Conservation (phyloP, 2,113 vertebrate species). For the Ranitomeya variabilis region DNA sequence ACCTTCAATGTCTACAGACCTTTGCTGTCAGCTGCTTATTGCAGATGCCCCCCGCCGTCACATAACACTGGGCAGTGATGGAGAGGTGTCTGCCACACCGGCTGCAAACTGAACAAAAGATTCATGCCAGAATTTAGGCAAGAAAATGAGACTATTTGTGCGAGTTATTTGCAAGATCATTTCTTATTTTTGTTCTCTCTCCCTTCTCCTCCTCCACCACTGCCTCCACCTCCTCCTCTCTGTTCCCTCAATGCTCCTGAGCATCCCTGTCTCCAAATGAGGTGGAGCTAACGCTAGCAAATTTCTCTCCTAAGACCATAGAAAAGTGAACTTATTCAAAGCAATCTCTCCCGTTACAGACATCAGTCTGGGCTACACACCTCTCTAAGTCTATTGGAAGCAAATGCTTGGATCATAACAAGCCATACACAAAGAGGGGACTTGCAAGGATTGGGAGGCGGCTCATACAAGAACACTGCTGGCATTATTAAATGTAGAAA, state of each 20-base stretch:
- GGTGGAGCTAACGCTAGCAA: constrained; percentile 45
- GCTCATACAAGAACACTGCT: background rate
- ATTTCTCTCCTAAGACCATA: constrained; percentile 32
- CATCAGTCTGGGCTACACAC: background rate
- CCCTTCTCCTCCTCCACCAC: background rate
- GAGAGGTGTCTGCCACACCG: background rate
- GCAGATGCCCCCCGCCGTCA: background rate
- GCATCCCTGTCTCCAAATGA: background rate
- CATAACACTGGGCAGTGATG: background rate
- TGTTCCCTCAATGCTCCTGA: background rate
- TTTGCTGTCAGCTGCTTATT: background rate
- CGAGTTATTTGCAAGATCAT: constrained; percentile 24
- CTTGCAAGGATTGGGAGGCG: background rate
- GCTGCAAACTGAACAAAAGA: background rate
- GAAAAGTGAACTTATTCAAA: constrained; percentile 55
- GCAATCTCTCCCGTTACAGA: constrained; percentile 20
- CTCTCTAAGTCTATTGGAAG: background rate
- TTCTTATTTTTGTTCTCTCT: background rate
- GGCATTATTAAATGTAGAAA: background rate
- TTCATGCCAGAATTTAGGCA: background rate
- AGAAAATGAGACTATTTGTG: constrained; percentile 25
- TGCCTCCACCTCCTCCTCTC: constrained; percentile 16
- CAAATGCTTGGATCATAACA: background rate
- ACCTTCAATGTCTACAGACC: constrained; percentile 25
- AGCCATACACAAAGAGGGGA: background rate